Evolutionary conservation across 2,797 vertebrate species (phyloP).

Genomic region (Schizothorax lantsangensis): DNA sequence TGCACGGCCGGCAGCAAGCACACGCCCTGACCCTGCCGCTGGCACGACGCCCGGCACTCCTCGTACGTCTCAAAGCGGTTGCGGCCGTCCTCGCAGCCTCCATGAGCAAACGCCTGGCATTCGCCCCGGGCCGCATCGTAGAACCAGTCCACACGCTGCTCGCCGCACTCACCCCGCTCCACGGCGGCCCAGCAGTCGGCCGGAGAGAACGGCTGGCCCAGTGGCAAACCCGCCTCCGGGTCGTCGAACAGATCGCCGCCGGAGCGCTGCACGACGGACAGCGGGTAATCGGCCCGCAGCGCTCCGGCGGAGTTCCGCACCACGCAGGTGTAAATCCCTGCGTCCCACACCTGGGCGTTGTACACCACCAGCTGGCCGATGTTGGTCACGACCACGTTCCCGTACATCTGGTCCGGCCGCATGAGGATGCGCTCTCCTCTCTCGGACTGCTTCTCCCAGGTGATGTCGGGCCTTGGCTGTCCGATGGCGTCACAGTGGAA

Average conservation of each 20-base stretch:
- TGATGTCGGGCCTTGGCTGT: constrained; percentile 87
- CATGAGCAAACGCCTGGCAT: constrained; percentile 85
- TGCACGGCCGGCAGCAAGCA: constrained; percentile 90
- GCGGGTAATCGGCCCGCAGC: constrained; percentile 89
- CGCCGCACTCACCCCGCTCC: constrained; percentile 79
- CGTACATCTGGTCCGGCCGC: constrained; percentile 97
- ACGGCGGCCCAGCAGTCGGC: constrained; percentile 85
- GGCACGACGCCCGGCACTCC: constrained; percentile 87
- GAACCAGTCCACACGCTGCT: constrained; percentile 86
- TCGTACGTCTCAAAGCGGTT: constrained; percentile 92
- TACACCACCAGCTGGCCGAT: constrained; percentile 96
- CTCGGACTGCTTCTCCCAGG: constrained; percentile 95
- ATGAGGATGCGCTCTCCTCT: constrained; percentile 86
- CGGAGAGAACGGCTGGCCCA: constrained; percentile 76
- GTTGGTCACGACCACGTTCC: constrained; percentile 96
- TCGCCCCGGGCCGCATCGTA: constrained; percentile 84
- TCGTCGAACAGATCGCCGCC: constrained; percentile 79
- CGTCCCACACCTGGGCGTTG: constrained; percentile 90
- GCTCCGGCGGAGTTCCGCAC: constrained; percentile 87
- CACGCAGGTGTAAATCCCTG: constrained; percentile 92
- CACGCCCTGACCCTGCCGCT: constrained; percentile 79
- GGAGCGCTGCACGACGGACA: constrained; percentile 84
- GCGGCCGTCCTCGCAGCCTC: constrained; percentile 85
- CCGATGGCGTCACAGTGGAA: constrained; percentile 93
- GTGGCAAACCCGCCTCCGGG: constrained; percentile 64